Evolutionary conservation across 2,888 invertebrate genomes (phyloP), one percentile per base, ranked within the genome.

Genomic region (Cerastoderma edule): DNA sequence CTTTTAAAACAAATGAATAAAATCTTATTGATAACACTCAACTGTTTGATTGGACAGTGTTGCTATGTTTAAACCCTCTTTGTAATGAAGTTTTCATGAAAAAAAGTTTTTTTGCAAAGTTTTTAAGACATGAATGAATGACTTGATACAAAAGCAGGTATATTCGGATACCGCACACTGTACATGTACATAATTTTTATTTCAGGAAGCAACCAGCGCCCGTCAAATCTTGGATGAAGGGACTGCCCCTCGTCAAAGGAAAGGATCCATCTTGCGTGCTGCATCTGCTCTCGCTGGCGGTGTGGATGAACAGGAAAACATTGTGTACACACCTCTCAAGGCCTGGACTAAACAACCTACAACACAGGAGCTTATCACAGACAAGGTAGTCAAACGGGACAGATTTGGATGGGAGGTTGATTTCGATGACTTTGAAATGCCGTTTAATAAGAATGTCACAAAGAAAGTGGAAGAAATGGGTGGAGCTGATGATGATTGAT

Each of bases 381-480:
- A 89, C 8, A 89, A 89, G 68, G 87, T 83, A 48, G 74, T 85
- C 1, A 83, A 84, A 27, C 74, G 93, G 22, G 89, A 92, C 2
- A 84, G 91, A 27, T 93, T 89, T 80, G 91, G 91, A 22, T 93
- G 92, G 92, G 90, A 92, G 68, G 91, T 92, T 24, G 93, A 93
- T 84, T 93, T 93, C 74, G 84, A 85, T 16, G 92, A 92, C 77
- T 92, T 91, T 82, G 85, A 90, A 75, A 92, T 91, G 90, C 92
- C 92, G 3, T 92, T 92, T 80, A 84, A 89, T 53, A 86, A 89
- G 72, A 93, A 93, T 80, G 82, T 92, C 4, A 70, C 83, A n/a
- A 84, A 86, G 63, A 86, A 85, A 72, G 81, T 89, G 3, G 85
- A 85, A 70, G 84, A 76, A 35, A 74, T 87, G 76, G 90, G 87